phyloP scores from a whole-genome alignment of 2,888 invertebrate species.

The Neoaliturus tenellus region DNA sequence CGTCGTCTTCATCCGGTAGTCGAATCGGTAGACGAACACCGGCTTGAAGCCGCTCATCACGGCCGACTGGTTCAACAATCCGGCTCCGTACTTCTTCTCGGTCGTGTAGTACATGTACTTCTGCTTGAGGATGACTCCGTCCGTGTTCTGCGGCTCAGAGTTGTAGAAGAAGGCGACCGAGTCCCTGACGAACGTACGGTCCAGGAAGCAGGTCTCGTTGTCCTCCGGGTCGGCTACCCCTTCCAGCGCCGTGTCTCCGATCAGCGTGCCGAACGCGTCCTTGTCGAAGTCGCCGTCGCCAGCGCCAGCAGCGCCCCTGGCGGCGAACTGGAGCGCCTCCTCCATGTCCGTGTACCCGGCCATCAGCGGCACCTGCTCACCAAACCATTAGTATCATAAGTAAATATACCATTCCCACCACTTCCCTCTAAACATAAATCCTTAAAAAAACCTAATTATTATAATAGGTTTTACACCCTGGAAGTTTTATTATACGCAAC shows the following conservation, averaged over 20 bases:
- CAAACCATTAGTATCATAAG: too few relatives aligned
- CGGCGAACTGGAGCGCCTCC: slow-evolving; percentile 78
- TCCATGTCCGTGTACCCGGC: slow-evolving; percentile 91
- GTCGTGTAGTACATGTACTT: slow-evolving; percentile 83
- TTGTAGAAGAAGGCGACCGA: slow-evolving; percentile 87
- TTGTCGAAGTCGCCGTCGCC: slow-evolving; percentile 74
- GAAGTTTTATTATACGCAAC: too few relatives aligned
- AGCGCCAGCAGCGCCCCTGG: slow-evolving; percentile 71
- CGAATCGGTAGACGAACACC: slow-evolving; percentile 85
- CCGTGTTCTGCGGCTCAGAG: slow-evolving; percentile 79
- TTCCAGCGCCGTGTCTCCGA: slow-evolving; percentile 78
- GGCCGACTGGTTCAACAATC: slow-evolving; percentile 81
- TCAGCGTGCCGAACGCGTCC: slow-evolving; percentile 78
- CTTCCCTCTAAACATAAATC: too few relatives aligned
- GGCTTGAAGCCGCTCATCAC: slow-evolving; percentile 76
- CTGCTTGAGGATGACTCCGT: slow-evolving; percentile 78
- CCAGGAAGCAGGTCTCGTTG: slow-evolving; percentile 71
- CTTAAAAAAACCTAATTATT: too few relatives aligned
- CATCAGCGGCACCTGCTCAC: slow-evolving; percentile 78
- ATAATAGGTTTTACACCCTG: too few relatives aligned
- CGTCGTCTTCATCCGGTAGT: slow-evolving; percentile 72
- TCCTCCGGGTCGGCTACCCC: slow-evolving; percentile 75
- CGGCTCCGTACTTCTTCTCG: slow-evolving; percentile 85
- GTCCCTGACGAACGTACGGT: slow-evolving; percentile 74
- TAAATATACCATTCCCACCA: too few relatives aligned